Evolutionary conservation across 2,797 vertebrate genomes (phyloP), one percentile per base, ranked within the genome.

Genomic region (Thunnus albacares): DNA sequence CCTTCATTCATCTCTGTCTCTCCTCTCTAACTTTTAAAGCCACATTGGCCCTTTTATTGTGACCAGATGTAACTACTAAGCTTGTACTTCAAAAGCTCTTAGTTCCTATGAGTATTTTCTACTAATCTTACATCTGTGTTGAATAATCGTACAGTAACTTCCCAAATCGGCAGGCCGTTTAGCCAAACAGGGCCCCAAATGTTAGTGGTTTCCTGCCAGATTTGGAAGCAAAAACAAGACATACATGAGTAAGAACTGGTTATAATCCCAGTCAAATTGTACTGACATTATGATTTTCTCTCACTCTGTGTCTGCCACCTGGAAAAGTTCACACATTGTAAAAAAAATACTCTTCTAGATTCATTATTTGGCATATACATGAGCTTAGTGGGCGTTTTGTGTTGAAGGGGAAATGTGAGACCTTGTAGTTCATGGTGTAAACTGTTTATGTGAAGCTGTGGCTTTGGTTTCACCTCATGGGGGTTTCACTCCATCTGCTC

Each of bases 381-480:
- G 47, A 57, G 12, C 45, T 55, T 55, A 28, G 56, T 55, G 58
- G 22, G 35, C 55, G 59, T 15, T 45, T 1, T 30, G 15, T 63
- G 10, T 41, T 33, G 28, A 3, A 17, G 12, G 11, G n/a, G 33
- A 30, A 33, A 33, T 10, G 9, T 52, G 66, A 59, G 33, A 67
- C 18, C 28, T 67, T 20, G 4, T n/a, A 59, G 38, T 45, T 71
- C 33, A 26, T 33, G 60, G 33, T 66, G 60, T 15, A 26, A 61
- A 47, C 26, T 53, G 22, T 28, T 49, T 51, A 1, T 20, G 41
- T 47, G 43, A 53, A 53, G 15, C 8, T 69, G 28, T 51, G 30
- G 55, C 73, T 66, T 70, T 70, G n/a, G 30, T 41, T 77, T 35
- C 6, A 11, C 26, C 24, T 61, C 55, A 74, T 18, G n/a, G 41